Base-by-base conservation (phyloP, 2,113 vertebrate species). In the Anarhynchus alexandrinus region DNA sequence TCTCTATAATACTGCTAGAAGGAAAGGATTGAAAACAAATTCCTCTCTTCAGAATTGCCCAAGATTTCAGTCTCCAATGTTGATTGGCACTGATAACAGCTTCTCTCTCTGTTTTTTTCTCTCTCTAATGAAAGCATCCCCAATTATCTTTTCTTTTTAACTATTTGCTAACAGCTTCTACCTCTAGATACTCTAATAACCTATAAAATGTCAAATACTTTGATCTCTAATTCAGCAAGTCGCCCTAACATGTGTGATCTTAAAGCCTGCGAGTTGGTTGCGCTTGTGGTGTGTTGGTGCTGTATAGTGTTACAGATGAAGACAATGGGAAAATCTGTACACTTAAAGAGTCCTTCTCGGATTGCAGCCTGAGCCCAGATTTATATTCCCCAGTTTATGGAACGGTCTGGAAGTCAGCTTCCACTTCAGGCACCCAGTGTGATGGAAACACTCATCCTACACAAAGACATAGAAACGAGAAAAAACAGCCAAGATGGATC, bases 21-120 rank as follows among this genome's bases (percentile, higher is more conserved):
- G 97, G 94, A 96, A 97, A 97, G 96, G 97, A 97, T 74, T 91
- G 94, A 98, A 96, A 97, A 98, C 97, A 94, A 72, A 98, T 98
- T 97, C 97, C 96, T 97, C 95, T 97, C 97, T 97, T 98, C 97
- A 98, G 95, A 98, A 94, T 95, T 94, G 94, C 92, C 78, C 97
- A 94, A 96, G 94, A 91, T 96, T 97, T 97, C 90, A 92, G 42
- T 91, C 98, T 98, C 98, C 98, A 96, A 55, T 98, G 97, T 97
- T 98, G 98, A 98, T 94, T 98, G 93, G 94, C 94, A 98, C 78
- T 91, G 97, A 97, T 94, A 95, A 87, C 79, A 67, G 30, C 47
- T 86, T 98, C 86, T 98, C 95, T 78, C 10, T 96, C 59, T 59
- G 38, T 84, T 98, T 95, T 77, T 97, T 94, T 96, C 94, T 86